Conservation (phyloP, 2,888 invertebrate genomes). For the Cybosia mesomella region DNA sequence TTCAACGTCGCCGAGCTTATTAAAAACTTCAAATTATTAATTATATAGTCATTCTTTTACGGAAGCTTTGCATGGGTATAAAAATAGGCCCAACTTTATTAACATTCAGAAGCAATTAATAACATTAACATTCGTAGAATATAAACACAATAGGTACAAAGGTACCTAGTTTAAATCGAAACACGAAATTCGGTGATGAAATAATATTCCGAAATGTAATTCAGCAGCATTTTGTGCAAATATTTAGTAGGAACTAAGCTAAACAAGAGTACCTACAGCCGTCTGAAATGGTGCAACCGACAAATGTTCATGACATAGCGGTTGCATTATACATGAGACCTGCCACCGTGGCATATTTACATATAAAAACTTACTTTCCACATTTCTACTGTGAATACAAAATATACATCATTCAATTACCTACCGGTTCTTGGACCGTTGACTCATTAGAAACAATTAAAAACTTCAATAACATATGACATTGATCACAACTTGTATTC, state of each 20-base stretch:
- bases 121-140: slow-evolving; percentile 2
- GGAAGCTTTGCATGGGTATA: slow-evolving; percentile 55
- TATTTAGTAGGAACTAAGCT: slow-evolving; percentile 53
- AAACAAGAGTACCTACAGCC: slow-evolving; percentile 55
- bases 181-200: slow-evolving; percentile 45
- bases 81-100: slow-evolving; percentile 38
- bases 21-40: slow-evolving; percentile 65
- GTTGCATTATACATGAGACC: slow-evolving; percentile 83
- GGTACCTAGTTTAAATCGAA: slow-evolving; percentile 23
- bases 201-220: slow-evolving; percentile 44
- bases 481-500: slow-evolving; percentile 42
- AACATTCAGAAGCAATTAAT: slow-evolving; percentile 10
- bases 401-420: slow-evolving; percentile 55
- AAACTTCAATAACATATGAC: slow-evolving; percentile 44
- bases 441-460: slow-evolving; percentile 60
- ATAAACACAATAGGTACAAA: neutral
- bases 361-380: slow-evolving; percentile 67
- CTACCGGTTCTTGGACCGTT: slow-evolving; percentile 50
- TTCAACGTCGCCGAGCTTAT: slow-evolving; percentile 71
- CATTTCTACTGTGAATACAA: slow-evolving; percentile 49
- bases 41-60: slow-evolving; percentile 60
- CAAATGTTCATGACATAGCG: slow-evolving; percentile 84
- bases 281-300: slow-evolving; percentile 80
- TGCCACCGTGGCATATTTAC: slow-evolving; percentile 76
- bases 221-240: slow-evolving; percentile 48